Conservation (phyloP, 2,888 invertebrate species). For the Synergus laeviventris region DNA sequence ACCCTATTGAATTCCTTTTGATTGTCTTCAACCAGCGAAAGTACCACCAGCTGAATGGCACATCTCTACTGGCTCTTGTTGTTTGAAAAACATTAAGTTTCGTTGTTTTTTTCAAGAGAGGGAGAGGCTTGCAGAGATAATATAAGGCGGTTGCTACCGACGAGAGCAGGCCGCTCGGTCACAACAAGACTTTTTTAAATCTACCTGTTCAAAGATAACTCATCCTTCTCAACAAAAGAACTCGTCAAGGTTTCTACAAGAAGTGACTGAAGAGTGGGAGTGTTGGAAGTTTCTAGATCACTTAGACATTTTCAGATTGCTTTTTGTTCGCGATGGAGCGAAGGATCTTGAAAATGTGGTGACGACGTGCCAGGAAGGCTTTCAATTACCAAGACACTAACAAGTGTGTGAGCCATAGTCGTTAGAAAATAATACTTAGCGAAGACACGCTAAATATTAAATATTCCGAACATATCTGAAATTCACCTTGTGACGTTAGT, state of each 20-base stretch:
- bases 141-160: neutral
- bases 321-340: slow-evolving; percentile 66
- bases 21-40: neutral
- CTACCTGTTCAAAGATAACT: neutral
- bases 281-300: neutral
- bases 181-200: neutral
- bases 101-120: slow-evolving; percentile 10
- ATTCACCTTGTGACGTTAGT: slow-evolving; percentile 26
- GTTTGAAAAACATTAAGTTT: slow-evolving; percentile 64
- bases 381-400: slow-evolving; percentile 71
- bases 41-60: slow-evolving; percentile 61
- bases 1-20: neutral
- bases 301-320: slow-evolving; percentile 1
- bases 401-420: slow-evolving; percentile 73
- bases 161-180: neutral
- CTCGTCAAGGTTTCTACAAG: neutral
- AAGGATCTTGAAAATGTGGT: slow-evolving; percentile 74
- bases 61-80: slow-evolving; percentile 68
- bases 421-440: slow-evolving; percentile 52
- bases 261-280: slow-evolving; percentile 15
- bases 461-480: slow-evolving; percentile 5
- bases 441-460: neutral
- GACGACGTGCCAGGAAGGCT: slow-evolving; percentile 69
- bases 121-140: neutral
- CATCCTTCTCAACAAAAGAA: neutral